Evolutionary conservation across 2,113 vertebrate species (phyloP).

Genomic region (Stigmatopora nigra): DNA sequence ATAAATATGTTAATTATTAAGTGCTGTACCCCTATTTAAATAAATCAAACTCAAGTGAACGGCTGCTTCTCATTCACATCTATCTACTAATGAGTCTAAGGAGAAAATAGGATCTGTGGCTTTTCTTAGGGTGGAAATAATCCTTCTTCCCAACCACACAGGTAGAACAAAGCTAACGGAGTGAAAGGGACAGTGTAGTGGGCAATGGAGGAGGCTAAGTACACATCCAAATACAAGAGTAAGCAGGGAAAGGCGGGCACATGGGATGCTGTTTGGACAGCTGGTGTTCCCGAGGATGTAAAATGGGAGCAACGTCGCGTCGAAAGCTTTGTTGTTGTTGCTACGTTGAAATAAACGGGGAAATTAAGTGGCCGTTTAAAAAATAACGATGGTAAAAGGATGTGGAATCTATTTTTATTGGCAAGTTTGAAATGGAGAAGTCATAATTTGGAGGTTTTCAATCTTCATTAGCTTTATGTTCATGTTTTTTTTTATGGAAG

Average conservation of each 20-base stretch:
- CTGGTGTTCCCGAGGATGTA: slow-evolving; percentile 63
- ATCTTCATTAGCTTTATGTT: too few relatives aligned
- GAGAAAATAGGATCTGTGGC: slow-evolving; percentile 32
- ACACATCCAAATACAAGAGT: slow-evolving; percentile 68
- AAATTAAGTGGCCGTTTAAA: slow-evolving; percentile 27
- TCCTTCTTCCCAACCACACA: slow-evolving; percentile 59
- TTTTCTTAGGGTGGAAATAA: slow-evolving; percentile 48
- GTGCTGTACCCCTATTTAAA: too few relatives aligned
- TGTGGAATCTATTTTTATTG: neutral
- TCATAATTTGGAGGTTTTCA: too few relatives aligned
- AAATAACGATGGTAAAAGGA: slow-evolving; percentile 20
- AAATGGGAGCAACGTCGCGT: slow-evolving; percentile 60
- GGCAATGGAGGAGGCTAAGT: slow-evolving; percentile 64
- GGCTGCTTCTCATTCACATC: slow-evolving; percentile 23
- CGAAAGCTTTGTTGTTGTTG: slow-evolving; percentile 45
- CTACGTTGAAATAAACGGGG: slow-evolving; percentile 46
- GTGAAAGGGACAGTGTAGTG: slow-evolving; percentile 64
- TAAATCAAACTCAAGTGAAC: slow-evolving; percentile 5
- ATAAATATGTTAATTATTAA: too few relatives aligned
- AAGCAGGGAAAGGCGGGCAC: slow-evolving; percentile 62
- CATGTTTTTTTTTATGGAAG: too few relatives aligned
- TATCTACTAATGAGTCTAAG: slow-evolving; percentile 48
- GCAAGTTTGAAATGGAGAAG: neutral
- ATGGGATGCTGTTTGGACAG: slow-evolving; percentile 71
- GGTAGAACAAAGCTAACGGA: slow-evolving; percentile 65